Evolutionary conservation across 2,113 vertebrate species (phyloP).

Genomic region (Boulengeromyrus knoepffleri): DNA sequence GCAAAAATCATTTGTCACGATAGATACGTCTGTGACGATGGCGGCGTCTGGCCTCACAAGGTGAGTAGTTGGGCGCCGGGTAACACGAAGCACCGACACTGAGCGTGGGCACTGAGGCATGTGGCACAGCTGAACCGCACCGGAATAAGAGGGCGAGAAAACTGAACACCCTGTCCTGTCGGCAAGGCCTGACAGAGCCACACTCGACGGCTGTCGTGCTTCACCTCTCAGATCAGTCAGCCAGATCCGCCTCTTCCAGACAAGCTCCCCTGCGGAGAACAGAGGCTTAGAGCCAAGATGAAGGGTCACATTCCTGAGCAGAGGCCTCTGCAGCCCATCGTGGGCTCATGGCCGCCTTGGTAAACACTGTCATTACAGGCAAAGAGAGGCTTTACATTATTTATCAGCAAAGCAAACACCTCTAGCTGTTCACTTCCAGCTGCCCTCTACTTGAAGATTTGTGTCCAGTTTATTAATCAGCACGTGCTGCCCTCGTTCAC

Average conservation of each 20-base stretch:
- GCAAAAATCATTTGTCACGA: slow-evolving; percentile 74
- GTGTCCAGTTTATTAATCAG: neutral
- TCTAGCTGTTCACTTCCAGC: neutral
- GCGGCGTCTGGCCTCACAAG: slow-evolving; percentile 69
- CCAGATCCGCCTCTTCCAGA: slow-evolving; percentile 1
- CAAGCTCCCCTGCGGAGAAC: slow-evolving; percentile 12
- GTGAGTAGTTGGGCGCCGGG: slow-evolving; percentile 53
- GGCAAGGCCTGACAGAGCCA: neutral
- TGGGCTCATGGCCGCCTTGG: neutral
- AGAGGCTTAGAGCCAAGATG: slow-evolving; percentile 4
- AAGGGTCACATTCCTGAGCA: slow-evolving; percentile 7
- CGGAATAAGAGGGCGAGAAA: neutral
- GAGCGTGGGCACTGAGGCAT: neutral
- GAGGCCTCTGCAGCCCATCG: neutral
- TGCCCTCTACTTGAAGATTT: neutral
- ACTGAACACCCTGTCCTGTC: neutral
- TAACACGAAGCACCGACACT: neutral
- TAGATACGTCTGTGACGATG: slow-evolving; percentile 77
- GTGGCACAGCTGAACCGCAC: neutral
- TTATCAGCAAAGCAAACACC: neutral
- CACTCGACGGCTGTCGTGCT: neutral
- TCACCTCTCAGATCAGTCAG: neutral
- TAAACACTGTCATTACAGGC: neutral
- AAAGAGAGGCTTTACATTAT: neutral
- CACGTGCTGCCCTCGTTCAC: neutral